Conservation (phyloP, 2,797 vertebrate genomes). For the Microctenopoma stevenorrisi region DNA sequence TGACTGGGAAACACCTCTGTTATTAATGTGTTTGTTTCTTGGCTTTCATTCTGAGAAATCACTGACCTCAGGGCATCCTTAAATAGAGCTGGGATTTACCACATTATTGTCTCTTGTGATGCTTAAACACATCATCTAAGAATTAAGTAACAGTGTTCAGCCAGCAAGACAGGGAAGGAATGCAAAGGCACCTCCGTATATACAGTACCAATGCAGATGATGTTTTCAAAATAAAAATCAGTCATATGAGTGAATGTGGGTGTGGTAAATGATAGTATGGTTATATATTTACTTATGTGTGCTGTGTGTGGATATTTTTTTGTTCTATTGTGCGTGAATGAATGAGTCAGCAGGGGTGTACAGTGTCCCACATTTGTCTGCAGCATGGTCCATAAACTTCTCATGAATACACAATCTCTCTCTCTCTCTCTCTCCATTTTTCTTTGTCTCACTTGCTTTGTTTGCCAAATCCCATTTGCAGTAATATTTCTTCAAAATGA, state of each 20-base stretch:
- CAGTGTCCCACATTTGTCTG: slow-evolving; percentile 5
- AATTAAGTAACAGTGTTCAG: not conserved
- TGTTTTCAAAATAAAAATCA: slow-evolving; percentile 8
- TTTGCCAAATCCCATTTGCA: slow-evolving; percentile 1
- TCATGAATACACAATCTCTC: slow-evolving; percentile 9
- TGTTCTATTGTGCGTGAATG: slow-evolving; percentile 4
- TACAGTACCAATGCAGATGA: not conserved
- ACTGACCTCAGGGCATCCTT: slow-evolving; percentile 3
- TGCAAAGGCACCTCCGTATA: not conserved
- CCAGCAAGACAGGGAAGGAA: not conserved
- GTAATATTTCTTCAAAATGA: slow-evolving; percentile 30
- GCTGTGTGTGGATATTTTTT: slow-evolving; percentile 9
- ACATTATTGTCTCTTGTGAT: not conserved
- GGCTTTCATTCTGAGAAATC: not conserved
- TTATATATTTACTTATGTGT: slow-evolving; percentile 1
- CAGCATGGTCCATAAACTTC: slow-evolving; percentile 18
- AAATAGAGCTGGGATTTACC: not conserved
- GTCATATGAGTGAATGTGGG: slow-evolving; percentile 3
- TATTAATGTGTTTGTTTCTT: not conserved
- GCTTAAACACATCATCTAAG: not conserved
- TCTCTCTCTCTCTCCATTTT: not conserved
- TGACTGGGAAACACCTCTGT: not conserved
- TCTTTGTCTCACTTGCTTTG: not conserved
- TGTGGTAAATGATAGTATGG: not conserved
- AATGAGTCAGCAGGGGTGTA: slow-evolving; percentile 12